Evolutionary conservation across 1,140 invertebrate genomes (phyloP).

Genomic region (Eueides isabella): DNA sequence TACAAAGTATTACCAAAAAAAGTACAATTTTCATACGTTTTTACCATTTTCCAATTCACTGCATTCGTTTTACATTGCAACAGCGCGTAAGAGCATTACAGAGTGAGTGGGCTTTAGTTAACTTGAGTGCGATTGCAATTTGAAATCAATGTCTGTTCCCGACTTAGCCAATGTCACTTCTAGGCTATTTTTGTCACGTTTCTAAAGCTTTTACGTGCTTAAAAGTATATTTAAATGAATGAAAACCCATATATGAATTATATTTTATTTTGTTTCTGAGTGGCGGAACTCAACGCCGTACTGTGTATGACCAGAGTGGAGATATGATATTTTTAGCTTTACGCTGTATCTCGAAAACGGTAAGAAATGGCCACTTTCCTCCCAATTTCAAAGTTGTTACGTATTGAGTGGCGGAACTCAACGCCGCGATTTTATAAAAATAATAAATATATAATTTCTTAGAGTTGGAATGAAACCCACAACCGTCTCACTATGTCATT

Average conservation of each 20-base stretch:
- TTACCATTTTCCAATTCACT: background rate
- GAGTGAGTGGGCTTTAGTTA: slow-evolving; percentile 8
- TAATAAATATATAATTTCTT: no score
- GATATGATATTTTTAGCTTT: no score
- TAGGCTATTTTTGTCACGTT: background rate
- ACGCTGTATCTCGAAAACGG: no score
- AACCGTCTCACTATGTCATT: no score
- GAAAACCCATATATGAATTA: background rate
- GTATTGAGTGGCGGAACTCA: no score
- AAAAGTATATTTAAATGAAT: background rate
- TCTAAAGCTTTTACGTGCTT: background rate
- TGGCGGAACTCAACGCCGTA: no score
- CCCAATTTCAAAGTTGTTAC: no score
- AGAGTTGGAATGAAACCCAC: no score
- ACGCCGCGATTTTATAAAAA: no score
- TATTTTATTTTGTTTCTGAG: background rate
- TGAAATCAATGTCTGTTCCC: background rate
- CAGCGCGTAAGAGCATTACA: background rate
- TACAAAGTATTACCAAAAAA: background rate
- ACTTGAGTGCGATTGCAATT: slow-evolving; percentile 9
- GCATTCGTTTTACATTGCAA: background rate
- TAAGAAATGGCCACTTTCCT: no score
- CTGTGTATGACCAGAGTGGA: no score
- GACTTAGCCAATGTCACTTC: background rate
- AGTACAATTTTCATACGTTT: background rate